Evolutionary conservation across 2,113 vertebrate genomes (phyloP).

Genomic region (Anas platyrhynchos): DNA sequence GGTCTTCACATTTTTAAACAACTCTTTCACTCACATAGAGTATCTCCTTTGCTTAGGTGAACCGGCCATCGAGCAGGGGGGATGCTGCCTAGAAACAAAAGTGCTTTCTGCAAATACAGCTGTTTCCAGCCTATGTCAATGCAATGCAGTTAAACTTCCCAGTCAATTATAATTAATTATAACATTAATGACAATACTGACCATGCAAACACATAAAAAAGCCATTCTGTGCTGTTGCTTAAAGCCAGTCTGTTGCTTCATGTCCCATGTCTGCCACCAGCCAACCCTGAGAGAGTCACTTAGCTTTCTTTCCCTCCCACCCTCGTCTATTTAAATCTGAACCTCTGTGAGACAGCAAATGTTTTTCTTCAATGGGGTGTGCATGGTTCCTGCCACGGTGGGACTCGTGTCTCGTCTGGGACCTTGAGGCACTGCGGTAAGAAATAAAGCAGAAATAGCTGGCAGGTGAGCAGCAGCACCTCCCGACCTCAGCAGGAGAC

Average conservation of each 20-base stretch:
- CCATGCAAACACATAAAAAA: background rate
- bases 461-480: background rate
- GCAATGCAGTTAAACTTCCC: background rate
- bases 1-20: background rate
- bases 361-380: background rate
- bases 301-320: background rate
- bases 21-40: background rate
- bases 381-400: rapidly evolving
- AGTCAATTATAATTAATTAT: background rate
- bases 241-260: background rate
- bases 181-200: background rate
- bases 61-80: rapidly evolving
- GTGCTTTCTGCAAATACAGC: background rate
- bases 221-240: background rate
- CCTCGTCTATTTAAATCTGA: background rate
- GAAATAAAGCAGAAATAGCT: background rate
- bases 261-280: background rate
- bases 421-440: background rate
- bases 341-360: background rate
- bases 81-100: background rate
- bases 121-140: background rate
- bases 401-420: rapidly evolving
- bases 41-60: background rate
- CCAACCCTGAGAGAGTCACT: background rate
- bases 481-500: background rate